phyloP scores from a whole-genome alignment of 2,797 vertebrate species.

The Sebastes vulpes region DNA sequence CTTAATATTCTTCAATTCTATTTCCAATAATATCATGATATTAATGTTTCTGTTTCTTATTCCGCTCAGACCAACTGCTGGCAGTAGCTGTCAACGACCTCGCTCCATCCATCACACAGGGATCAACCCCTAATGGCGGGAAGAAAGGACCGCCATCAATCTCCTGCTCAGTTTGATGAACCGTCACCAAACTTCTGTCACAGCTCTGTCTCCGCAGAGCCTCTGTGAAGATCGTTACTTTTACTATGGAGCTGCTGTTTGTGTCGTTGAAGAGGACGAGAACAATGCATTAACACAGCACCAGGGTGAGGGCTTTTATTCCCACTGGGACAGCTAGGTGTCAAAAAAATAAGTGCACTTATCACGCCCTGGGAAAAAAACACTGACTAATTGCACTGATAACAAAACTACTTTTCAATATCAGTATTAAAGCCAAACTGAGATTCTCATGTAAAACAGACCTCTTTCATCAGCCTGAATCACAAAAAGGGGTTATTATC shows the following conservation, averaged over 20 bases:
- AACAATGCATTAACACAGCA: background rate
- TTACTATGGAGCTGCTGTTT: slow-evolving; percentile 8
- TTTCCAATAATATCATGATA: background rate
- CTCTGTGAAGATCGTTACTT: background rate
- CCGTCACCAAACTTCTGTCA: background rate
- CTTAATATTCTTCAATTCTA: background rate
- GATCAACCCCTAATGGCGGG: background rate
- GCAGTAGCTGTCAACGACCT: background rate
- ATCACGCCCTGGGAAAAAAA: background rate
- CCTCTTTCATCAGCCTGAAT: slow-evolving; percentile 37
- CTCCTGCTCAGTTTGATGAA: slow-evolving; percentile 2
- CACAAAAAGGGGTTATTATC: slow-evolving; percentile 19
- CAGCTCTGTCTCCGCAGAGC: background rate
- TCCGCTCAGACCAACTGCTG: background rate
- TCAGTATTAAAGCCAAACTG: background rate
- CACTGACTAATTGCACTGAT: background rate
- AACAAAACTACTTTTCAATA: slow-evolving; percentile 4
- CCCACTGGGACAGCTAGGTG: background rate
- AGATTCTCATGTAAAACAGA: slow-evolving; percentile 3
- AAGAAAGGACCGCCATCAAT: slow-evolving; percentile 22
- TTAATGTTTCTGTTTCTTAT: background rate
- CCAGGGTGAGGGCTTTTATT: background rate
- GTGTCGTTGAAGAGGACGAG: background rate
- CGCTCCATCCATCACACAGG: slow-evolving; percentile 17
- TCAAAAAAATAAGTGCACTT: slow-evolving; percentile 10